Conservation (phyloP, 2,113 vertebrate species). For the Sminthopsis crassicaudata region DNA sequence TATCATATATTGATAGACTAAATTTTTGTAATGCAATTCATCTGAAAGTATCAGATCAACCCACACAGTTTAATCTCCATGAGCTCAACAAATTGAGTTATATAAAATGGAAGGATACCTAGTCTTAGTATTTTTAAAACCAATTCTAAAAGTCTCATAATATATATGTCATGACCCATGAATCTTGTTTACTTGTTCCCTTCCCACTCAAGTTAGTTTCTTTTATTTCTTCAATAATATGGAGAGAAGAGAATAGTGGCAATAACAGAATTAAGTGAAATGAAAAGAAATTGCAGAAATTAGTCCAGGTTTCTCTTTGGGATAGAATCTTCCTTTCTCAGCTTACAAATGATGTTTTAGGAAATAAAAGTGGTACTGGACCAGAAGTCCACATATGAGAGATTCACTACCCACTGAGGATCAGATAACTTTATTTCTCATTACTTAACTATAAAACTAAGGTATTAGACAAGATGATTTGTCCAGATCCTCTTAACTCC, state of each 20-base stretch:
- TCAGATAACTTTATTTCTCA: not conserved
- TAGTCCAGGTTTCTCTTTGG: not conserved
- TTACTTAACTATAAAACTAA: not conserved
- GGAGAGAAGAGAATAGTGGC: not conserved
- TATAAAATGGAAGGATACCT: constrained; percentile 4
- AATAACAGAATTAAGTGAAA: not conserved
- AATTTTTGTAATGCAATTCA: constrained; percentile 25
- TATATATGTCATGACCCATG: not conserved
- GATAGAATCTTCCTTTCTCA: not conserved
- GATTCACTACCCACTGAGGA: not conserved
- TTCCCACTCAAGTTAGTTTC: not conserved
- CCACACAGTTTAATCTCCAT: constrained; percentile 42
- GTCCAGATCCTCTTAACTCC: not conserved
- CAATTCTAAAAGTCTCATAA: not conserved
- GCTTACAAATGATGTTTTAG: not conserved
- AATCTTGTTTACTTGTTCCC: not conserved
- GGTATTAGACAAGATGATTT: not conserved
- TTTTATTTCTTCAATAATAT: not conserved
- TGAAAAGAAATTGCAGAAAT: not conserved
- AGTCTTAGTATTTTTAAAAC: not conserved
- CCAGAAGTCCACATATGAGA: not conserved
- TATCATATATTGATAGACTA: constrained; percentile 8
- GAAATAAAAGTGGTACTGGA: not conserved
- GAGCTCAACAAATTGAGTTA: constrained; percentile 37
- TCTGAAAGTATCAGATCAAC: constrained; percentile 3